Evolutionary conservation across 1,140 invertebrate genomes (phyloP), one percentile per base, ranked within the genome.

Genomic region (Heliconius congener): DNA sequence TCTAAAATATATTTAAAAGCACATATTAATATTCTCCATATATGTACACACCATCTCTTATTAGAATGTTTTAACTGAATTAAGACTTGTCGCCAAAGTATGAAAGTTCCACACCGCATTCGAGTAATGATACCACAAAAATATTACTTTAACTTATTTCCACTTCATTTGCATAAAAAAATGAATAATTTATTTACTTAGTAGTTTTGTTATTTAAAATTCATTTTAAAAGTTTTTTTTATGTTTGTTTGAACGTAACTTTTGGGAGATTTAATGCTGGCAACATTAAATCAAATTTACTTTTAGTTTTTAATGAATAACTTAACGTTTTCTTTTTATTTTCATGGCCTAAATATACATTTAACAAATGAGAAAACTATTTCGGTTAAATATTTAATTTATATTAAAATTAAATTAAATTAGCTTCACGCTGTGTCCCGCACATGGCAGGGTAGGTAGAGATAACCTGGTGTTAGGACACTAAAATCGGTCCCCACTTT

Each of bases 181-280:
- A 66, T 66, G 60, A 66, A 66, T 66, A 66, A 66, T 66, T 66
- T 66, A 66, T 66, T 66, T 66, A 66, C 60, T 66, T 66, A 66
- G 60, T 66, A 66, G 60, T 30, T 66, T 66, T 66, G 23, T 66
- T 66, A 66, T 66, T 66, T 57, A n/a, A 57, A n/a, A 23, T 57
- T 57, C n/a, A 23, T 57, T 66, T 66, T 66, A 66, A 66, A 66
- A 16, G 23, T 66, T 66, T 30, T 66, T 66, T 57, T n/a, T 66
- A 23, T 57, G n/a, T 6, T 27, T 60, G 57, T 60, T n/a, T 60
- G 23, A 66, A n/a, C 11, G 60, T 66, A 27, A 11, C n/a, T 66
- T 66, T 27, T 66, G 60, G 60, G 23, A 66, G 60, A 66, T 66
- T 30, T 66, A 66, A 66, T 66, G 60, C 5, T 66, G 19, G 19